Percentiles rank a stretch among this genome's conserved stretches.
phyloP scores from a whole-genome alignment of 1,140 invertebrate species.

The Vanessa atalanta region DNA sequence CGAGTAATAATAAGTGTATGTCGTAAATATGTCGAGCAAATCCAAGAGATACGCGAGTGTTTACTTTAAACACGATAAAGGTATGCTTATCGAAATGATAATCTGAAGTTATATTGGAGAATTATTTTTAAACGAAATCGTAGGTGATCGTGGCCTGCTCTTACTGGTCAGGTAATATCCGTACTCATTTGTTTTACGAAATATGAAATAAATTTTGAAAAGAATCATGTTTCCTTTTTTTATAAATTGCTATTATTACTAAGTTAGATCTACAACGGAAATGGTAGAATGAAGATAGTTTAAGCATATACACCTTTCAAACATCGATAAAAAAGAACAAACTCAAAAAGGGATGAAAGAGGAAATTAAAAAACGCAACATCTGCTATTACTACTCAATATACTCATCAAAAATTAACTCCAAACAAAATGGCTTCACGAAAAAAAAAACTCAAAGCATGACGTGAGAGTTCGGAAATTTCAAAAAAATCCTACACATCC shows the following conservation, averaged over 20 bases:
- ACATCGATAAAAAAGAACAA: slow-evolving; percentile 3
- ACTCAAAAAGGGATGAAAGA: slow-evolving; percentile 4
- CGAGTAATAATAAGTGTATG: slow-evolving; percentile 16
- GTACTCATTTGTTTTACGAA: too few species aligned
- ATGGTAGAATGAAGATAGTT: too few species aligned
- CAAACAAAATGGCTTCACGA: slow-evolving; percentile 53
- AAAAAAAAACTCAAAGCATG: slow-evolving; percentile 50
- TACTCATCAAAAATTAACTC: slow-evolving; percentile 51
- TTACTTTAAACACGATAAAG: slow-evolving; percentile 23
- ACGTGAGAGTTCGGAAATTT: slow-evolving; percentile 55
- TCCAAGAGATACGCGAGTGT: slow-evolving; percentile 24
- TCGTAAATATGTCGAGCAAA: slow-evolving; percentile 30
- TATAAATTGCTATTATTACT: too few species aligned
- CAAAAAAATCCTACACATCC: slow-evolving; percentile 55
- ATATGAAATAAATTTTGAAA: too few species aligned
- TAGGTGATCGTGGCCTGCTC: too few species aligned
- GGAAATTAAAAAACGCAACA: slow-evolving; percentile 63
- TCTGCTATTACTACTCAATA: slow-evolving; percentile 49
- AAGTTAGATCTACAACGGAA: too few species aligned
- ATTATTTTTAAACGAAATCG: neutral
- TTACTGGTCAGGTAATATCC: too few species aligned
- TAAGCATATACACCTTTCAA: neutral
- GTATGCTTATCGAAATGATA: slow-evolving; percentile 7
- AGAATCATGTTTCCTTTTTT: too few species aligned
- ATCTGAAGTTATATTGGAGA: neutral